Evolutionary conservation across 2,888 invertebrate species (phyloP), one percentile per base, ranked within the genome.

Genomic region (Hirtodrosophila duncani): DNA sequence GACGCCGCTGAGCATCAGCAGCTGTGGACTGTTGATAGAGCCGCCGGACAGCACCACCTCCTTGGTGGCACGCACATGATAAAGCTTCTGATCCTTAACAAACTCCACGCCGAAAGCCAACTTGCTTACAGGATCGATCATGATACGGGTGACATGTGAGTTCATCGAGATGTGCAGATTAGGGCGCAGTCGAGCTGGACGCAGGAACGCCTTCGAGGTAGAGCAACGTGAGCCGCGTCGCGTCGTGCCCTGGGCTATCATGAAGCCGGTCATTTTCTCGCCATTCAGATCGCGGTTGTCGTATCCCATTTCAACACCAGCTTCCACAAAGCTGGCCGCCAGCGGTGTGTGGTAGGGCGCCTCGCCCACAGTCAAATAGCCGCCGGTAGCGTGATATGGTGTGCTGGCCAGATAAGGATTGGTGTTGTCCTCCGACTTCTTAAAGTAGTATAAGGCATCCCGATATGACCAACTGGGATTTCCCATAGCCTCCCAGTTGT

Each of bases 1-100:
- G 7, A 98, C 90, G 0, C 98, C 99, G 5, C 96, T 96, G 0
- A 99, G 86, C 96, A 98, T 96, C 24, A 99, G 86, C 1, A 99
- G 82, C 83, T 99, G 98, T 0, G 99, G 96, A 0, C 97, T 94
- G 83, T 97, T 98, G 0, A 99, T 90, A 0, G 98, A 91, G 0
- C 99, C 99, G 0, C 93, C 96, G 1, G 95, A 94, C 1, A 99
- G 83, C 36, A 99, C 93, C 0, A 99, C 93, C 85, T 97, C 97
- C 83, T 93, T 95, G 20, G 89, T 90, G 0, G 96, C 95, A 49
- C 92, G 88, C 1, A 95, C 91, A 36, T 93, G 89, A 71, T 92
- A 91, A 0, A 93, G 82, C 86, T 92, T 91, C 36, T 92, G 92
- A 39, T 93, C 91, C 30, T 93, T 89, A 2, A 93, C 87, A 74